Conservation (phyloP, 1,140 invertebrate species). For the Diorhabda sublineata region DNA sequence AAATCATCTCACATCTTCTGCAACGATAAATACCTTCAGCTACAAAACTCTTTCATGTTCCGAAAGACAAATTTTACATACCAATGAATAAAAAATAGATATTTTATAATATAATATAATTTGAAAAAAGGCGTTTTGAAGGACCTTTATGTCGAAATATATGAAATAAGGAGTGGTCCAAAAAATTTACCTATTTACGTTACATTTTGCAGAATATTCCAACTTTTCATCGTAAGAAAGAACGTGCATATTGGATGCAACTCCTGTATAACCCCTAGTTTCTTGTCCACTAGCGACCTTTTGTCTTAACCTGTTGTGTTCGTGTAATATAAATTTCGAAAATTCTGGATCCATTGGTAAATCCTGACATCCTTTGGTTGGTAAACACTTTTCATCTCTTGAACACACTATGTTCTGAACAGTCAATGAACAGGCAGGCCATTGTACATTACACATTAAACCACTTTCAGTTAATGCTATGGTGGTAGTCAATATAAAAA, state of each 20-base stretch:
- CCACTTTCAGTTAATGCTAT: neutral
- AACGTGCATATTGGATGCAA: constrained; percentile 16
- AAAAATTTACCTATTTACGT: neutral
- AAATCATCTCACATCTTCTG: too few species aligned
- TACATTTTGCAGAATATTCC: constrained; percentile 15
- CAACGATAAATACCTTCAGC: too few species aligned
- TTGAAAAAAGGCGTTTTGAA: too few species aligned
- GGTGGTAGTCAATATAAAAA: neutral
- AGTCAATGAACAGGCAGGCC: neutral
- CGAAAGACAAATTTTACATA: too few species aligned
- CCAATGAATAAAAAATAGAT: too few species aligned
- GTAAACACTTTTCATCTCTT: neutral
- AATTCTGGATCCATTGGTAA: neutral
- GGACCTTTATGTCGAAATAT: too few species aligned
- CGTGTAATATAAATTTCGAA: neutral
- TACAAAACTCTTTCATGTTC: too few species aligned
- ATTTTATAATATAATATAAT: too few species aligned
- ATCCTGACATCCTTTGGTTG: neutral
- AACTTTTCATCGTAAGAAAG: constrained; percentile 16
- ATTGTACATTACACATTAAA: neutral
- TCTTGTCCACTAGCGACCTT: constrained; percentile 4
- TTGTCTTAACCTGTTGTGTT: constrained; percentile 1
- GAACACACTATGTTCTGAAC: neutral
- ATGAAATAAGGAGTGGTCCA: too few species aligned
- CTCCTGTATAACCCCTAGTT: neutral